phyloP scores from a whole-genome alignment of 2,888 invertebrate species.

The Reticulitermes lucifugus region DNA sequence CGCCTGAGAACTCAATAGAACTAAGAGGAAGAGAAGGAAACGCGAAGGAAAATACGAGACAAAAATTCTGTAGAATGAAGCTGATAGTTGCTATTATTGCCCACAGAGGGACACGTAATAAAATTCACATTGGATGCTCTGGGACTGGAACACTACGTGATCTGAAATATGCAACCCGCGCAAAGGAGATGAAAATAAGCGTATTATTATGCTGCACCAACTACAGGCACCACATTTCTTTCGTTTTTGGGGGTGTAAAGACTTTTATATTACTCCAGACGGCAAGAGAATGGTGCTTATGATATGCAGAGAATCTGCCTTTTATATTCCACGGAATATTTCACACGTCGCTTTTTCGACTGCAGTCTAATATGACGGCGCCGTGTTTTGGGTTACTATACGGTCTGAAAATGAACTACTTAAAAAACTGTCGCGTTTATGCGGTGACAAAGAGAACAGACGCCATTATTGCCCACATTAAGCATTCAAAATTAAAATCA shows the following conservation, averaged over 20 bases:
- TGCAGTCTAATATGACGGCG: too few relatives aligned
- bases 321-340: too few relatives aligned
- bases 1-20: background rate
- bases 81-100: constrained; percentile 39
- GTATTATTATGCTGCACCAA: background rate
- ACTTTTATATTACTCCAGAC: constrained; percentile 11
- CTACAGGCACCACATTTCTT: background rate
- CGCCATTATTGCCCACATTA: too few relatives aligned
- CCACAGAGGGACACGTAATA: constrained; percentile 42
- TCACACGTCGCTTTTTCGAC: too few relatives aligned
- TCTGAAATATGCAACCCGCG: background rate
- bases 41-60: background rate
- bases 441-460: too few relatives aligned
- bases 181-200: background rate
- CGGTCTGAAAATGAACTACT: too few relatives aligned
- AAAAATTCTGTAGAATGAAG: constrained; percentile 1
- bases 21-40: background rate
- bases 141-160: background rate
- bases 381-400: too few relatives aligned
- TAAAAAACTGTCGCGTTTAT: too few relatives aligned
- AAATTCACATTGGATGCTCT: constrained; percentile 43
- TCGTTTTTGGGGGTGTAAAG: background rate
- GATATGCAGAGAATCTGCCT: background rate
- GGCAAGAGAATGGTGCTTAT: constrained; percentile 6
- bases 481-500: too few relatives aligned